Base-by-base conservation (phyloP, 2,113 vertebrate genomes). In the Lagopus muta region DNA sequence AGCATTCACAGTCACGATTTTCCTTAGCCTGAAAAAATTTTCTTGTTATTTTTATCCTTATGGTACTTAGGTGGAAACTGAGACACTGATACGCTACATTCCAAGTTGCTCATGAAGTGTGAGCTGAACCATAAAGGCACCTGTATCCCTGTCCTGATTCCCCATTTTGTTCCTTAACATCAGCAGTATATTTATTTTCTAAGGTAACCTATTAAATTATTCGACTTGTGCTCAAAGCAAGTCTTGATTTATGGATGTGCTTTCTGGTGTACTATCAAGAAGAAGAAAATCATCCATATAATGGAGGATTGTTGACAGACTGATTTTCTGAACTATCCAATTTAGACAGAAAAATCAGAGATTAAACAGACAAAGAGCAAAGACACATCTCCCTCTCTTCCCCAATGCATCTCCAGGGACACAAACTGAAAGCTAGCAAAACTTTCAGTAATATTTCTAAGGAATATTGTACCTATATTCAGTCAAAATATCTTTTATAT, bases 221-320 rank as follows among this genome's bases (percentile, higher is more conserved):
- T 94, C 76, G 48, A 72, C 43, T 65, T 82, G 47, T 90, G 54
- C 70, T 93, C 54, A 82, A 6, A 92, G 73, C 52, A 11, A 82
- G 18, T 73, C 57, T 86, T 90, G 80, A 90, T 95, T 94, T 94
- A 95, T 61, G 17, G 30, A 78, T 79, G 43, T 70, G 40, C 32
- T 89, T 88, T 92, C 65, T 81, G 57, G 28, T 5, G 8, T 27
- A 86, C 40, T 21, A 20, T 69, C 11, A 81, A 75, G 70, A 67
- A 86, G 75, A 61, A 13, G 34, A 90, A 86, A 94, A 48, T 67
- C 22, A 32, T 86, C 36, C 50, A 74, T 91, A 71, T 86, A 88
- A 75, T 9, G 11, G 25, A 43, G 12, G 13, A 52, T 10, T 90
- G 34, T 75, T 86, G 80, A 86, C 66, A 79, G 86, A 24, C 17